Evolutionary conservation across 2,797 vertebrate species (phyloP).

Genomic region (Myoxocephalus aenaeus): DNA sequence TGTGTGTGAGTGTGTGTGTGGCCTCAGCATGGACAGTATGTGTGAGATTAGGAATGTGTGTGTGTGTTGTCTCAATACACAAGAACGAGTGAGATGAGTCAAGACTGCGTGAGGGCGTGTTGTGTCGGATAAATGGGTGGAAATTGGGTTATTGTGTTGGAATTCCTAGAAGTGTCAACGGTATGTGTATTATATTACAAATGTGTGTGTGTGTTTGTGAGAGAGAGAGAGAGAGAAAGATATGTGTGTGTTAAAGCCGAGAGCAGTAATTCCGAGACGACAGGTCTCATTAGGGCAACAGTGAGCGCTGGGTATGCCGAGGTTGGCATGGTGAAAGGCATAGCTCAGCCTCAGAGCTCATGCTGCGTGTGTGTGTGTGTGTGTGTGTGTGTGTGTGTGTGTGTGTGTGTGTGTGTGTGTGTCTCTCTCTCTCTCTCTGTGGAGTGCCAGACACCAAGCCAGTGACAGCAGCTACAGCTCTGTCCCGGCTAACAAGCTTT

Average conservation of each 20-base stretch:
- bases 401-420: conserved; percentile 24
- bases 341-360: conserved; percentile 44
- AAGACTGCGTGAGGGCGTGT: background rate
- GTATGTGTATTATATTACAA: background rate
- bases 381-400: conserved; percentile 9
- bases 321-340: conserved; percentile 48
- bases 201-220: background rate
- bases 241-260: conserved; percentile 17
- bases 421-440: too few species aligned
- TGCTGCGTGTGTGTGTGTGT: background rate
- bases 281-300: conserved; percentile 60
- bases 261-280: conserved; percentile 47
- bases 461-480: conserved; percentile 31
- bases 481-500: conserved; percentile 24
- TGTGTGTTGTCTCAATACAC: background rate
- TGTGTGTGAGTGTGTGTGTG: too few species aligned
- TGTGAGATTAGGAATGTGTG: background rate
- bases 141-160: background rate
- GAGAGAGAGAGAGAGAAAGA: background rate
- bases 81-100: too few species aligned
- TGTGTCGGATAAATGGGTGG: background rate
- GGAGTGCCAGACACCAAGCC: background rate
- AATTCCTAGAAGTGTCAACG: background rate
- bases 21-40: background rate
- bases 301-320: conserved; percentile 44